Evolutionary conservation across 2,797 vertebrate genomes (phyloP), one percentile per base, ranked within the genome.

Genomic region (Chelon labrosus): DNA sequence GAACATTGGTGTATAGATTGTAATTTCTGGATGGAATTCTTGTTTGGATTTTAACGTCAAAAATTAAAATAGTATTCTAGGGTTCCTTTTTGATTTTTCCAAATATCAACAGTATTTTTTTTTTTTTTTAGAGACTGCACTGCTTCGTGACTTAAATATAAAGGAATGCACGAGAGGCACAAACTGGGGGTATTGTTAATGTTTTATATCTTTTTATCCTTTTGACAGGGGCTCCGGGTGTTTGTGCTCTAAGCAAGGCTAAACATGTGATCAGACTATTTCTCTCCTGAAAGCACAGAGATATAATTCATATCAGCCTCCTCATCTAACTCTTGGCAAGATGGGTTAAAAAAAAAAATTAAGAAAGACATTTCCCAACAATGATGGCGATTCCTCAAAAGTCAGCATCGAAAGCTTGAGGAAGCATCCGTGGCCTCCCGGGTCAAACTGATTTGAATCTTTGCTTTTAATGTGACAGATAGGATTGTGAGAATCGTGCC

Each of bases 381-480:
- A 38, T n/a, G 4, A 13, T 17, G n/a, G 35, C 50, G 17, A 14
- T 42, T 50, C n/a, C 72, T 39, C 65, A 25, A 38, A 56, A 46
- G 58, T 62, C 51, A 35, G 16, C 3, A 65, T 59, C 14, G 44
- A 54, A 56, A 20, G 31, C n/a, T 20, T 67, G 35, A 51, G 0
- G 61, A 73, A 39, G 17, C 10, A 25, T 60, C 19, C 9, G 10
- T 27, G 7, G 42, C 42, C 60, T 70, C 52, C 3, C 25, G 53
- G 63, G 53, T 76, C 60, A 63, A 46, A 63, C 62, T 62, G 60
- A 71, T 70, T 64, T 53, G 4, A 77, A 65, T 70, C 52, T 65
- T 55, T 20, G 44, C 56, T 53, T 83, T 67, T 51, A 73, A 59
- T 65, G 50, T 64, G 70, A 76, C 38, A 59, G 63, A 77, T 68